Evolutionary conservation across 2,113 vertebrate species (phyloP).

Genomic region (Mobula hypostoma): DNA sequence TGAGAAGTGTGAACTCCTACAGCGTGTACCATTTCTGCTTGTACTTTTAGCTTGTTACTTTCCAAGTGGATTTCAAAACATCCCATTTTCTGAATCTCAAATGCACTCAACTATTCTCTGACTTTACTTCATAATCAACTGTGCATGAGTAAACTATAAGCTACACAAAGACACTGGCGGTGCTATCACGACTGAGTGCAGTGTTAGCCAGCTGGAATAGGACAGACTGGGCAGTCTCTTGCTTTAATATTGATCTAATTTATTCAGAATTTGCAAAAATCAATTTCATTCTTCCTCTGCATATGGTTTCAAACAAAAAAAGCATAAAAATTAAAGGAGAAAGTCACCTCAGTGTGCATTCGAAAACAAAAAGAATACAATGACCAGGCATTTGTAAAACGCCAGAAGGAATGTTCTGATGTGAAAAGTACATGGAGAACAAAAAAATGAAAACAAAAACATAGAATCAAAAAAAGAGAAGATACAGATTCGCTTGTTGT

Average conservation of each 20-base stretch:
- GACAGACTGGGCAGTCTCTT: no score
- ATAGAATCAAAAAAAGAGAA: neutral
- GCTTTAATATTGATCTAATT: no score
- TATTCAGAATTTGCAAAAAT: neutral
- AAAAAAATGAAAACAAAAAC: neutral
- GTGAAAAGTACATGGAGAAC: neutral
- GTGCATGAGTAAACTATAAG: neutral
- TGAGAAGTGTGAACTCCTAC: constrained; percentile 1
- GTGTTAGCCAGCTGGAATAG: no score
- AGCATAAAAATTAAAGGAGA: neutral
- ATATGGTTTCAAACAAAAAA: neutral
- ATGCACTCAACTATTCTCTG: neutral
- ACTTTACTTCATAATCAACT: neutral
- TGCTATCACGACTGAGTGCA: neutral
- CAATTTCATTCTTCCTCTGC: neutral
- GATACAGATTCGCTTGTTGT: neutral
- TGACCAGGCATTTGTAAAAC: neutral
- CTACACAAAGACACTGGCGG: neutral
- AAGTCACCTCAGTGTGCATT: no score
- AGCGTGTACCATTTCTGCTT: neutral
- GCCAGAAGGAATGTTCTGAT: neutral
- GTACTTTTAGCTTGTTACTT: no score
- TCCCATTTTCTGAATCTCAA: neutral
- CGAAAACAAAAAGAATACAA: neutral
- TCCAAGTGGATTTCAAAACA: neutral